Conservation (phyloP, 2,888 invertebrate genomes). For the Deilephila elpenor region DNA sequence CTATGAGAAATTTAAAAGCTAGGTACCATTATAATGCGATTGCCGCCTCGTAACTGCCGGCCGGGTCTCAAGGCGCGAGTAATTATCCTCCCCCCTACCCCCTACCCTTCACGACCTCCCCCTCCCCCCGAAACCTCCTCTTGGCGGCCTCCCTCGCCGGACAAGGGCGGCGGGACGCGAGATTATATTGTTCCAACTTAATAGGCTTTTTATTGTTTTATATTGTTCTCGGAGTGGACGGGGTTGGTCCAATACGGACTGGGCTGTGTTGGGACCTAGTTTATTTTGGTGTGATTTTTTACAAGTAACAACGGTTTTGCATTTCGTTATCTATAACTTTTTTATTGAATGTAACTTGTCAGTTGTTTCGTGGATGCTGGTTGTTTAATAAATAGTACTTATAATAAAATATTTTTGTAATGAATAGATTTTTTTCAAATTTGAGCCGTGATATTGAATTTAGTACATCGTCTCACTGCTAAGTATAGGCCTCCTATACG, state of each 20-base stretch:
- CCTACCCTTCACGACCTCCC: slow-evolving; percentile 23
- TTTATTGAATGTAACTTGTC: no score
- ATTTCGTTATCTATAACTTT: no score
- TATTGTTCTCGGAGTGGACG: slow-evolving; percentile 45
- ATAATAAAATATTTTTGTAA: no score
- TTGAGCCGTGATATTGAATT: no score
- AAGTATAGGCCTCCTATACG: no score
- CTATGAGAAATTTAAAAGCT: slow-evolving; percentile 31
- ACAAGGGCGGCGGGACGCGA: slow-evolving; percentile 35
- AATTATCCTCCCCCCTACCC: slow-evolving; percentile 49
- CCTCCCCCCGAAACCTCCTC: background rate
- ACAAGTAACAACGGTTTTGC: no score
- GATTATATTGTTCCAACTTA: slow-evolving; percentile 56
- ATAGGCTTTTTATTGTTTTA: slow-evolving; percentile 69
- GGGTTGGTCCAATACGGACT: background rate
- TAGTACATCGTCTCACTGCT: no score
- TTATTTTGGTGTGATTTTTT: background rate
- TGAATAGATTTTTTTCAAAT: no score
- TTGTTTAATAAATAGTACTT: no score
- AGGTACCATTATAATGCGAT: slow-evolving; percentile 54
- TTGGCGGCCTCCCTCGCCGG: slow-evolving; percentile 35
- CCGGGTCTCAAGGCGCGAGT: slow-evolving; percentile 57
- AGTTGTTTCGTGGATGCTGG: no score
- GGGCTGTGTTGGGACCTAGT: background rate
- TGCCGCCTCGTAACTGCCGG: slow-evolving; percentile 45